A percentile compares a stretch with the other conserved stretches of the same genome.
Conservation (phyloP, 2,113 vertebrate genomes). For the Alligator mississippiensis region DNA sequence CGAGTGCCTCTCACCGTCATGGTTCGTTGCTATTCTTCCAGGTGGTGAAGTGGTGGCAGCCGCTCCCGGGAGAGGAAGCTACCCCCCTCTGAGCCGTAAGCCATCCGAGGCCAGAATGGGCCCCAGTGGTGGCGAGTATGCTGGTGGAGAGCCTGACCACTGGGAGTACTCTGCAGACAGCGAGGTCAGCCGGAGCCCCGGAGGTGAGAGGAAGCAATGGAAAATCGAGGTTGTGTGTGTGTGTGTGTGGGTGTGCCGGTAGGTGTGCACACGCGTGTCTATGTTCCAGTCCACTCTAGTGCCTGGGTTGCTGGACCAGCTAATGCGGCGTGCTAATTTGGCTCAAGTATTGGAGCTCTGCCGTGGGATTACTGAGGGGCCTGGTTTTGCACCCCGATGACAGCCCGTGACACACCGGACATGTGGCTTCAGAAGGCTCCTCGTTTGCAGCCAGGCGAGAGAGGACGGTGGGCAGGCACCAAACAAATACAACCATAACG, state of each 20-base stretch:
- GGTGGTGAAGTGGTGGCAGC: conserved; percentile 10
- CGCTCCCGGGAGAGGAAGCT: conserved; percentile 55
- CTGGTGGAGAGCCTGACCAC: conserved; percentile 22
- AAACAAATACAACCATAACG: background rate
- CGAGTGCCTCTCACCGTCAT: background rate
- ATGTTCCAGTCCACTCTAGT: background rate
- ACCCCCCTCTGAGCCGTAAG: conserved; percentile 39
- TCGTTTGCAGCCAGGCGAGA: no score
- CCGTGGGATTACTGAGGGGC: no score
- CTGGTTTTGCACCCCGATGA: no score
- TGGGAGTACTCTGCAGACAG: conserved; percentile 2
- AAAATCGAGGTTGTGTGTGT: background rate
- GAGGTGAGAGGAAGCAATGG: conserved; percentile 61
- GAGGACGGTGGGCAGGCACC: background rate
- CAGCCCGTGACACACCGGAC: no score
- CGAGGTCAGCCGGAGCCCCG: conserved; percentile 67
- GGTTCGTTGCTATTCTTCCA: conserved; percentile 1
- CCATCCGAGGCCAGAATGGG: conserved; percentile 60
- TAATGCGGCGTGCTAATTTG: no score
- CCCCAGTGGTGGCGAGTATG: conserved; percentile 30
- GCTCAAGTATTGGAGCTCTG: no score
- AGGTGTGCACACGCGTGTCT: no score
- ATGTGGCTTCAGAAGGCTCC: no score
- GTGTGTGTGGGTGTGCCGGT: background rate
- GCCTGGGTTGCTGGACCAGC: background rate